These are phyloP conservation scores for Tetropium fuscum DNA, from an alignment of 2,888 invertebrate species.

Conservation along the genomic window DNA sequence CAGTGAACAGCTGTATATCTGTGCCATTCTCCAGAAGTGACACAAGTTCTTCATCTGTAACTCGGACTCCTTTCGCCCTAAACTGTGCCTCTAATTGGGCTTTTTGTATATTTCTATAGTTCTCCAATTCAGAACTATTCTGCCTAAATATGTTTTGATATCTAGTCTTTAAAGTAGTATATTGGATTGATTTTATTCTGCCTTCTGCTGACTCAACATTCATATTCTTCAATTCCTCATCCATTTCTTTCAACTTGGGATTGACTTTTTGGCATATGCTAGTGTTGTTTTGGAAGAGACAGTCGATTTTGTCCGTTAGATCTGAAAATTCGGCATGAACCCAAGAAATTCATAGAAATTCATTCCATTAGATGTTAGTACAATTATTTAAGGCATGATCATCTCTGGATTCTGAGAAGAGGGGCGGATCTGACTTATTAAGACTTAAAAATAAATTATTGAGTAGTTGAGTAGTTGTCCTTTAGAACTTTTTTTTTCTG, in stretches of 20 bases:
- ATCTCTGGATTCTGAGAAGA: too few species aligned
- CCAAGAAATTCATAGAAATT: too few species aligned
- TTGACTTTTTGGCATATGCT: slow-evolving; percentile 51
- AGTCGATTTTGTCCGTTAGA: slow-evolving; percentile 48
- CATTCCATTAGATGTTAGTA: too few species aligned
- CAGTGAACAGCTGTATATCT: slow-evolving; percentile 66
- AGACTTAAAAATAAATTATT: too few species aligned
- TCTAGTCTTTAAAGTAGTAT: slow-evolving; percentile 65
- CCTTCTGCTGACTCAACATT: slow-evolving; percentile 47
- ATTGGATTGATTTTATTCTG: slow-evolving; percentile 68
- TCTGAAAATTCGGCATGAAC: too few species aligned
- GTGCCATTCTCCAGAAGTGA: slow-evolving; percentile 63
- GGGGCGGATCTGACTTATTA: too few species aligned
- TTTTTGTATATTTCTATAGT: slow-evolving; percentile 69
- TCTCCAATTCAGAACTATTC: slow-evolving; percentile 69
- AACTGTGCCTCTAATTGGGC: slow-evolving; percentile 71
- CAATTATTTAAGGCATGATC: too few species aligned
- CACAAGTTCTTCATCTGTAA: slow-evolving; percentile 63
- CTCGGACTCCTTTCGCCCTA: slow-evolving; percentile 62
- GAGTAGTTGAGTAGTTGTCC: too few species aligned
- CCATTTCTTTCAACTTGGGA: slow-evolving; percentile 52
- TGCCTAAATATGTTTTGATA: slow-evolving; percentile 67
- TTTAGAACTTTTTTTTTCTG: too few species aligned
- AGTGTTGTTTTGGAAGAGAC: slow-evolving; percentile 54
- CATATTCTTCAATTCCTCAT: slow-evolving; percentile 45